Conservation (phyloP, 2,888 invertebrate genomes). For the Microchrysa polita region DNA sequence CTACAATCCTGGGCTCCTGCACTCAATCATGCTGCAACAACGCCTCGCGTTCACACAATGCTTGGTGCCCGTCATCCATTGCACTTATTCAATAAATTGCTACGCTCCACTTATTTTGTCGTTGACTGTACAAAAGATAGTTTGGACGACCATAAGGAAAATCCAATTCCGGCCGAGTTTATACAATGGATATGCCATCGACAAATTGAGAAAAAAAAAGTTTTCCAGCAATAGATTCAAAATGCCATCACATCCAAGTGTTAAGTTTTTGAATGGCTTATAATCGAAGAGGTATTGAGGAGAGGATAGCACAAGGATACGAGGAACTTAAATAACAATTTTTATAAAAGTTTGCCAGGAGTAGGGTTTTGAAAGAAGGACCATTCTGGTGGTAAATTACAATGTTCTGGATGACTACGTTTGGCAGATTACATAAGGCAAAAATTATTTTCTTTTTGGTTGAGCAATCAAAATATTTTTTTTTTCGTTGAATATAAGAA, state of each 20-base stretch:
- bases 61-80: neutral
- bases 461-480: too few relatives aligned
- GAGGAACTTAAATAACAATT: neutral
- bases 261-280: conserved; percentile 24
- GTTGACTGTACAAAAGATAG: too few relatives aligned
- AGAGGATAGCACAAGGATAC: conserved; percentile 6
- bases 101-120: conserved; percentile 31
- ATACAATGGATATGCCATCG: conserved; percentile 10
- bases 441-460: too few relatives aligned
- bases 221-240: conserved; percentile 37
- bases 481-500: too few relatives aligned
- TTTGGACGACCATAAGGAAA: neutral
- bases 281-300: conserved; percentile 8
- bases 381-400: conserved; percentile 42
- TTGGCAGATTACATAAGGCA: too few relatives aligned
- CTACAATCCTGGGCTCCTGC: neutral
- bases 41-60: neutral
- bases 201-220: conserved; percentile 25
- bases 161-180: neutral
- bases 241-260: conserved; percentile 36
- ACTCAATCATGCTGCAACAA: conserved; percentile 32
- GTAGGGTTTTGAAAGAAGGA: neutral
- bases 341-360: conserved; percentile 32
- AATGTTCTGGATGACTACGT: conserved; percentile 31
- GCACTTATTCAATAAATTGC: conserved; percentile 38